phyloP scores from a whole-genome alignment of 2,797 vertebrate species.

The Diglossa cyanea region DNA sequence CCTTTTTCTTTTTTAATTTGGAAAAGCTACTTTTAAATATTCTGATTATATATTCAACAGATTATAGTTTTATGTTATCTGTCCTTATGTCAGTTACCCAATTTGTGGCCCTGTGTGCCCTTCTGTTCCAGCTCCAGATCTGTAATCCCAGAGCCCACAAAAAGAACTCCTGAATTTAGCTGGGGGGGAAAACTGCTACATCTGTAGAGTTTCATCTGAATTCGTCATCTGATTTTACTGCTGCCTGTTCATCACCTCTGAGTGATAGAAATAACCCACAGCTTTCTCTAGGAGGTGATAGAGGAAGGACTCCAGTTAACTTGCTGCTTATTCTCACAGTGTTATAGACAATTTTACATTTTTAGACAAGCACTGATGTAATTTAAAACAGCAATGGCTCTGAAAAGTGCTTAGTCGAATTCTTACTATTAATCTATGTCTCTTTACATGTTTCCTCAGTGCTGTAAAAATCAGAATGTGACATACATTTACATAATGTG shows the following conservation, averaged over 20 bases:
- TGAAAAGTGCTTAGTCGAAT: background rate
- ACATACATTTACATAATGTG: background rate
- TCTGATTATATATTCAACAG: slow-evolving; percentile 14
- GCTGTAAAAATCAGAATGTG: background rate
- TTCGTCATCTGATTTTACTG: slow-evolving; percentile 24
- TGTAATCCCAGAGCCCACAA: background rate
- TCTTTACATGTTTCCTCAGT: background rate
- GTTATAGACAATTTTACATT: background rate
- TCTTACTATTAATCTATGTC: background rate
- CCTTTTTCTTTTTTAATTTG: slow-evolving; percentile 34
- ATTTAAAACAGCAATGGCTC: background rate
- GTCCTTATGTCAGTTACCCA: slow-evolving; percentile 22
- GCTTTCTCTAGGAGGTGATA: slow-evolving; percentile 29
- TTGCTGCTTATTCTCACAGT: background rate
- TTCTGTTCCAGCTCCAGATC: background rate
- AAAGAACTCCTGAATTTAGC: background rate
- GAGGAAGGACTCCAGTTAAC: slow-evolving; percentile 29
- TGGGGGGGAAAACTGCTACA: background rate
- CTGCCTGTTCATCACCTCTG: slow-evolving; percentile 40
- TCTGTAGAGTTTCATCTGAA: slow-evolving; percentile 7
- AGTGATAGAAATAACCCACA: slow-evolving; percentile 52
- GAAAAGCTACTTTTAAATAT: slow-evolving; percentile 49
- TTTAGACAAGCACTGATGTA: background rate
- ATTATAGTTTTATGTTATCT: slow-evolving; percentile 36
- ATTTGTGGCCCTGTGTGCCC: background rate